Evolutionary conservation across 1,140 invertebrate species (phyloP), one percentile per base, ranked within the genome.

Genomic region (Drosophila pseudoobscura): DNA sequence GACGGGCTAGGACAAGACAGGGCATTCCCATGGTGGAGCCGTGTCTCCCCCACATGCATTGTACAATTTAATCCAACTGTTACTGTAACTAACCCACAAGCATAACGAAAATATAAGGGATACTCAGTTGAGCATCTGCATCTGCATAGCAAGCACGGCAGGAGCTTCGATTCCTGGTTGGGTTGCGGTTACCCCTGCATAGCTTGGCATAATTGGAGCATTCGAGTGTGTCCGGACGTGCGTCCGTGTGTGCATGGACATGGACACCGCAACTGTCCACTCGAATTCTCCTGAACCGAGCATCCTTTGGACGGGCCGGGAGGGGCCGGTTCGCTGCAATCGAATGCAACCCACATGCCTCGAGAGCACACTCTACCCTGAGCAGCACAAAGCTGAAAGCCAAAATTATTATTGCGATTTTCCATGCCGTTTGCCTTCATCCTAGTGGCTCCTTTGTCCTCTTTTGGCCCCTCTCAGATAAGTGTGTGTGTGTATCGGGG

Each of bases 331-430:
- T 5, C 24, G 24, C 24, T 26, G 24, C 24, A 26, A 26, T 26
- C 24, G 24, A 26, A 26, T 26, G 24, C 24, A 26, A 5, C 24
- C 24, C 24, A 26, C 24, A 26, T 26, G 24, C 52, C 55, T 35
- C 24, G 17, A 24, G 58, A 9, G 20, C n/a, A 20, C 43, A 22
- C 20, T 3, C n/a, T 7, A 7, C 65, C 35, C 52, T 31, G 29
- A 26, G 26, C 26, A 26, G 9, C 64, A 49, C 63, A 56, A 62
- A 79, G 50, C 53, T 74, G 77, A 83, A 75, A 73, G 73, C 68
- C 68, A 80, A 84, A 84, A 84, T 80, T 87, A 84, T 85, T 85
- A 80, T 84, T 84, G 80, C 80, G 77, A 84, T 84, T 84, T 84
- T 84, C 80, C 82, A 84, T 80, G 82, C 75, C 73, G 73, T 62